These are phyloP conservation scores for Bradynema listronoti DNA, from an alignment of 1,140 invertebrate species.

Conservation along the genomic window DNA sequence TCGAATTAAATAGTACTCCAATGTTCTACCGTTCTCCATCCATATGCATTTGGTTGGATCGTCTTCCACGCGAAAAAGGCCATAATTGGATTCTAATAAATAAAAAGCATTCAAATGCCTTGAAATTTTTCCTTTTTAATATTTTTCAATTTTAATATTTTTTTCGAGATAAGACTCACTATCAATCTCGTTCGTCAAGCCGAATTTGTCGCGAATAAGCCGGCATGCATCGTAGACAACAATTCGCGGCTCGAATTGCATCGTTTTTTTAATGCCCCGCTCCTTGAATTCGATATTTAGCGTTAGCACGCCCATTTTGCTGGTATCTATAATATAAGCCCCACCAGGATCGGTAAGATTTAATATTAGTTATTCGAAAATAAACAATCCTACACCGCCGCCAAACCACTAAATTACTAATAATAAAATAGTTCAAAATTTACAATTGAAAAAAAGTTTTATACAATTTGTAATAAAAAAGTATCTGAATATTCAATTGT, in stretches of 20 bases:
- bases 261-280: constrained; percentile 86
- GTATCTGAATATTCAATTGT: too few relatives aligned
- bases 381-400: too few relatives aligned
- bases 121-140: constrained; percentile 8
- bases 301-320: constrained; percentile 64
- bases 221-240: constrained; percentile 84
- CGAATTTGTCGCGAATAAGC: constrained; percentile 85
- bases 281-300: constrained; percentile 87
- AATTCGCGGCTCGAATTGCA: constrained; percentile 89
- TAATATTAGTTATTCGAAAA: too few relatives aligned
- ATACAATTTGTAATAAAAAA: too few relatives aligned
- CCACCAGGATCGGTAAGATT: too few relatives aligned
- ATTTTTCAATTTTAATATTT: not conserved
- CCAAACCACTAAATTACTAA: too few relatives aligned
- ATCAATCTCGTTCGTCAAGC: constrained; percentile 54
- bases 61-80: constrained; percentile 82
- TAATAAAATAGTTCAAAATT: too few relatives aligned
- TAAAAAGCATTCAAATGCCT: too few relatives aligned
- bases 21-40: constrained; percentile 81
- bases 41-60: constrained; percentile 93
- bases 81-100: constrained; percentile 82
- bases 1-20: constrained; percentile 91
- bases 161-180: constrained; percentile 57
- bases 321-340: too few relatives aligned
- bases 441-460: too few relatives aligned